These are phyloP conservation scores for Siniperca chuatsi DNA, from an alignment of 2,113 vertebrate species.

Conservation along the genomic window DNA sequence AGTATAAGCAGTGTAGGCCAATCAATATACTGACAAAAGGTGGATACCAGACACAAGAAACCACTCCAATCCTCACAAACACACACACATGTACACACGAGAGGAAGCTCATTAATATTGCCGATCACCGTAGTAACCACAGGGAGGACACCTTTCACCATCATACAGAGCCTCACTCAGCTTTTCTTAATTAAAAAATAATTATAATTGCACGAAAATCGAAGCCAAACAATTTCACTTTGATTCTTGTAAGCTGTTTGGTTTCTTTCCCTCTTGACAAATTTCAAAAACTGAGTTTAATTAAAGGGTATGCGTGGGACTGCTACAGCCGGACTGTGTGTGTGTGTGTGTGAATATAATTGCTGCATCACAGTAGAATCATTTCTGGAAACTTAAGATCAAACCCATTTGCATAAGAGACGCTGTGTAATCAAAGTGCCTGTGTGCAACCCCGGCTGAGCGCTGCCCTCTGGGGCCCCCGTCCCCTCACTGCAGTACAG, in stretches of 20 bases:
- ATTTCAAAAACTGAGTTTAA: background rate
- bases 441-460: slow-evolving; percentile 3
- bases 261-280: background rate
- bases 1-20: background rate
- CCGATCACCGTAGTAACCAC: slow-evolving; percentile 58
- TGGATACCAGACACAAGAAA: background rate
- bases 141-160: slow-evolving; percentile 19
- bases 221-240: background rate
- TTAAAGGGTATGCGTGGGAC: background rate
- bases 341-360: background rate
- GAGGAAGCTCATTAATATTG: slow-evolving; percentile 61
- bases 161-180: background rate
- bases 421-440: slow-evolving; percentile 46
- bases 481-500: slow-evolving; percentile 6
- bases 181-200: background rate
- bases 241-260: background rate
- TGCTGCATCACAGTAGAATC: background rate
- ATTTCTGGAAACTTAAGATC: slow-evolving; percentile 24
- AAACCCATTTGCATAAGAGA: slow-evolving; percentile 34
- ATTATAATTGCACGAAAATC: no score
- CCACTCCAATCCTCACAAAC: background rate
- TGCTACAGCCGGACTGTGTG: background rate
- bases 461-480: slow-evolving; percentile 12
- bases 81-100: background rate
- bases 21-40: background rate